phyloP scores from a whole-genome alignment of 23 tunicate species.

The Halocynthia roretzi region DNA sequence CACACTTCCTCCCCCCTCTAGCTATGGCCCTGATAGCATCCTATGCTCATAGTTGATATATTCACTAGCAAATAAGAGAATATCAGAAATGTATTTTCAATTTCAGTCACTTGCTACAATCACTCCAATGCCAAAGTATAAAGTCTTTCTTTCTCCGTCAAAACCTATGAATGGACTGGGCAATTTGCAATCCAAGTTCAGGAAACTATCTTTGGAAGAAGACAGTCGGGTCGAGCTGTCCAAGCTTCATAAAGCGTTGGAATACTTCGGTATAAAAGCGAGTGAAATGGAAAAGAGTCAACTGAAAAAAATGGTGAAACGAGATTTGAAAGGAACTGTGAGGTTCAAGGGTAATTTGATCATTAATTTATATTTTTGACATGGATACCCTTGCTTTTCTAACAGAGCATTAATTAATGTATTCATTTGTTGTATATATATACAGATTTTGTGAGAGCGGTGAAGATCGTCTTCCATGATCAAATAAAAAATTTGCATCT shows the following conservation, averaged over 20 bases:
- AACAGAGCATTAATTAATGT: neutral
- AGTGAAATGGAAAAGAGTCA: neutral
- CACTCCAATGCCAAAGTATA: too few species aligned
- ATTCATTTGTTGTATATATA: neutral
- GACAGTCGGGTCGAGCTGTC: neutral
- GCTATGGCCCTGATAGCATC: too few species aligned
- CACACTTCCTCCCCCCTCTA: too few species aligned
- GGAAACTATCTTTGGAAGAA: constrained; percentile 1
- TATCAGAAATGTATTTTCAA: too few species aligned
- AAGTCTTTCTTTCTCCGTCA: too few species aligned
- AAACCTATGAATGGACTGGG: too few species aligned
- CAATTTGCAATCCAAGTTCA: too few species aligned
- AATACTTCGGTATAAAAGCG: constrained; percentile 1
- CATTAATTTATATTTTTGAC: neutral
- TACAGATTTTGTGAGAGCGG: constrained; percentile 4
- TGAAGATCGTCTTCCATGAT: neutral
- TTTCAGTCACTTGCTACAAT: too few species aligned
- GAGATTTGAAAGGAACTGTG: neutral
- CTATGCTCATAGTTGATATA: too few species aligned
- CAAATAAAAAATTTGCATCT: neutral
- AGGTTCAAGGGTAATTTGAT: constrained; percentile 1
- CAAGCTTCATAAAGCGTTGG: neutral
- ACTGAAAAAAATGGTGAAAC: neutral
- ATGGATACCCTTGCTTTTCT: neutral
- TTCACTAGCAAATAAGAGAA: too few species aligned